Evolutionary conservation across 1,140 invertebrate species (phyloP).

Genomic region (Acromyrmex echinatior): DNA sequence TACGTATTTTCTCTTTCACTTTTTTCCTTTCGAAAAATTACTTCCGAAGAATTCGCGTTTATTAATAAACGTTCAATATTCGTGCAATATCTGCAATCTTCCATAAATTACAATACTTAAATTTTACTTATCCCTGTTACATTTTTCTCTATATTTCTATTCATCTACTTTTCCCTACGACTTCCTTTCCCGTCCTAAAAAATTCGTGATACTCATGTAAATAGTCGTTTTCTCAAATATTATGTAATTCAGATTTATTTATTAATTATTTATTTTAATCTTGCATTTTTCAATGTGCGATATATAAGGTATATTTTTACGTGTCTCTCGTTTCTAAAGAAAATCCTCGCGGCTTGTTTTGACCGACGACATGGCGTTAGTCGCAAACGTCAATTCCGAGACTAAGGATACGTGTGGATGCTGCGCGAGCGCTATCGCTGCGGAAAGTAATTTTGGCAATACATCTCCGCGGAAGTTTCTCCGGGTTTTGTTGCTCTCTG

Average conservation of each 20-base stretch:
- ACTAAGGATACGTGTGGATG: neutral
- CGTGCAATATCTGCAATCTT: neutral
- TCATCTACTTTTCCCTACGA: neutral
- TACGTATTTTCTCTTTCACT: neutral
- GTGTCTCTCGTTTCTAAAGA: neutral
- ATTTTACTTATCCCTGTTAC: conserved; percentile 12
- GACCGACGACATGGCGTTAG: neutral
- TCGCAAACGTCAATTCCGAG: conserved; percentile 35
- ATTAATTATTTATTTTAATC: neutral
- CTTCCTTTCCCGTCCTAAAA: neutral
- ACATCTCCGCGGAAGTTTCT: conserved; percentile 44
- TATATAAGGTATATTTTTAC: neutral
- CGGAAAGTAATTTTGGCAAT: conserved; percentile 44
- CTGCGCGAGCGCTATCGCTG: conserved; percentile 15
- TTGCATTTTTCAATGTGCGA: neutral
- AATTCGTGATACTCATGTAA: neutral
- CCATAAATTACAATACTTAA: conserved; percentile 31
- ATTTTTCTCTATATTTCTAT: neutral
- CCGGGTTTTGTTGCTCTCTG: conserved; percentile 45
- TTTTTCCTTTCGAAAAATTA: neutral
- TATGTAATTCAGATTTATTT: neutral
- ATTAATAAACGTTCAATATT: conserved; percentile 1
- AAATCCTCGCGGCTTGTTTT: neutral
- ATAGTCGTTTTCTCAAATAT: neutral
- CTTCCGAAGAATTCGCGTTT: neutral